Conservation (phyloP, 2,113 vertebrate genomes). For the Syrrhaptes paradoxus region DNA sequence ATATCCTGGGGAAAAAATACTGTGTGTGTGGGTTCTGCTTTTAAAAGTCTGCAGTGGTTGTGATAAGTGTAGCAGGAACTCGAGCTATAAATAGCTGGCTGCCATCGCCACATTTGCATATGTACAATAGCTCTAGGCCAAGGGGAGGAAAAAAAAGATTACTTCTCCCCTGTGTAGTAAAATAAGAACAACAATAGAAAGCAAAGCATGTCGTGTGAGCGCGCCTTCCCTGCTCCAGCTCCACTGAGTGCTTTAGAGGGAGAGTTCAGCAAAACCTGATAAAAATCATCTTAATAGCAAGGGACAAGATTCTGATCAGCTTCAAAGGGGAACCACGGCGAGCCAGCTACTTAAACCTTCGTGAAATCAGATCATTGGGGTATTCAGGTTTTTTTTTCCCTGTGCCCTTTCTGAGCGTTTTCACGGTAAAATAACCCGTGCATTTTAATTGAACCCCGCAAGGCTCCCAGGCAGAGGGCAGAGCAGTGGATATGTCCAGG, state of each 20-base stretch:
- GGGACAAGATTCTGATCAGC: slow-evolving; percentile 47
- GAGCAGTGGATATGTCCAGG: background rate
- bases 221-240: background rate
- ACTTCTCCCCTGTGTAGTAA: slow-evolving; percentile 62
- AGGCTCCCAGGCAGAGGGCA: rapidly evolving
- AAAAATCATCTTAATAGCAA: slow-evolving; percentile 52
- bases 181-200: slow-evolving; percentile 59
- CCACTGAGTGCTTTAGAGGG: slow-evolving; percentile 19
- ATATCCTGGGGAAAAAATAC: slow-evolving; percentile 79
- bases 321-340: background rate
- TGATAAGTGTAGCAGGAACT: slow-evolving; percentile 77
- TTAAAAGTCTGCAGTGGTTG: slow-evolving; percentile 76
- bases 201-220: slow-evolving; percentile 44
- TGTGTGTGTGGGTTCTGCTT: slow-evolving; percentile 62
- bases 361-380: slow-evolving; percentile 30
- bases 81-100: slow-evolving; percentile 80
- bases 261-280: slow-evolving; percentile 40
- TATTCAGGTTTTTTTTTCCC: background rate
- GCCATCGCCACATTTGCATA: slow-evolving; percentile 78
- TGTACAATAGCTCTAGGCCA: slow-evolving; percentile 80
- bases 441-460: background rate
- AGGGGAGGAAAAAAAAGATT: slow-evolving; percentile 58
- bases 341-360: background rate
- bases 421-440: background rate
- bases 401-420: background rate